A percentile compares a stretch with the other conserved stretches of the same genome.
phyloP scores from a whole-genome alignment of 2,113 vertebrate genomes.

The Barbus barbus region DNA sequence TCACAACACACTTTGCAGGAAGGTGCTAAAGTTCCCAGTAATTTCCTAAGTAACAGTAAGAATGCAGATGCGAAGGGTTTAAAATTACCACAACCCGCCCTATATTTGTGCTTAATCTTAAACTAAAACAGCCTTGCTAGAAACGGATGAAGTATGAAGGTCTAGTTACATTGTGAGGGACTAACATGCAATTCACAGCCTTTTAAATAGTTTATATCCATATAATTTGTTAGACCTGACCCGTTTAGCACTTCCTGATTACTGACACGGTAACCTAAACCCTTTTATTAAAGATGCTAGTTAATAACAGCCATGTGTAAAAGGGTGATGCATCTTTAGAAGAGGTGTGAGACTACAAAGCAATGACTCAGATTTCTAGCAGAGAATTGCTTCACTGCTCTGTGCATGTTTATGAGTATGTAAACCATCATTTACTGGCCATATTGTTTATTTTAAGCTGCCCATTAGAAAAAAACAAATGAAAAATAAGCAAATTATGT shows the following conservation, averaged over 20 bases:
- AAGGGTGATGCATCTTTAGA: slow-evolving; percentile 56
- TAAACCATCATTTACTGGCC: not conserved
- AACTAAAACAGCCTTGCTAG: not conserved
- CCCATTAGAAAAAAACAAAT: not conserved
- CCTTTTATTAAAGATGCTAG: slow-evolving; percentile 46
- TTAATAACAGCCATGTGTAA: slow-evolving; percentile 59
- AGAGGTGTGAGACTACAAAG: slow-evolving; percentile 61
- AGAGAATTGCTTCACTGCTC: not conserved
- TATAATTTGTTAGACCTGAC: not conserved
- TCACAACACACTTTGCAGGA: slow-evolving; percentile 52
- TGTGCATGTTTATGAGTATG: not conserved
- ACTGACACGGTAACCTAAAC: slow-evolving; percentile 67
- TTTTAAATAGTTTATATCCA: too few species aligned
- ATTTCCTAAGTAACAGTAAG: slow-evolving; percentile 64
- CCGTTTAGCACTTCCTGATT: not conserved
- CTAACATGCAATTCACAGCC: not conserved
- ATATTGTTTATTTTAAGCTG: not conserved
- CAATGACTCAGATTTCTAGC: not conserved
- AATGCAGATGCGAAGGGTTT: not conserved
- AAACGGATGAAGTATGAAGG: not conserved
- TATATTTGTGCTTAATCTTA: not conserved
- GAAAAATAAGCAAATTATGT: not conserved
- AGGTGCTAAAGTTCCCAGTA: slow-evolving; percentile 66
- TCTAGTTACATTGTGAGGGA: not conserved
- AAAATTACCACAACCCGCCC: not conserved